Evolutionary conservation across 2,888 invertebrate species (phyloP).

Genomic region (Hemithea aestivaria): DNA sequence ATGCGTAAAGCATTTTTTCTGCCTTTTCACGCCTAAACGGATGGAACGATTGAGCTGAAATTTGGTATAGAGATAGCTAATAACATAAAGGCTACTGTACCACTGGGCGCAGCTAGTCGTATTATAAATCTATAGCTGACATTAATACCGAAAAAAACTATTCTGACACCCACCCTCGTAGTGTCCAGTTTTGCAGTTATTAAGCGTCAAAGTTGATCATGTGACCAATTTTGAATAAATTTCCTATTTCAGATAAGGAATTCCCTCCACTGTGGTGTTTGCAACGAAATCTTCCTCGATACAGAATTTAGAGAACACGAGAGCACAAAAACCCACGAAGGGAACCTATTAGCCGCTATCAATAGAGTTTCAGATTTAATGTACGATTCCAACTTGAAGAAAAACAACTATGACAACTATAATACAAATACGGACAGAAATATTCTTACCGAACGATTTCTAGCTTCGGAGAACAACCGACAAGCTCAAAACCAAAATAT

Average conservation of each 20-base stretch:
- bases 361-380: conserved; percentile 20
- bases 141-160: too few species aligned
- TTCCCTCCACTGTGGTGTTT: conserved; percentile 40
- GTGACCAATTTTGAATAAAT: too few species aligned
- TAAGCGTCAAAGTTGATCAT: too few species aligned
- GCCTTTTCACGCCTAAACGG: too few species aligned
- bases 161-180: too few species aligned
- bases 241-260: conserved; percentile 30
- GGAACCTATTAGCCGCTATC: conserved; percentile 12
- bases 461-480: not conserved
- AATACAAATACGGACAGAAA: not conserved
- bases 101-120: too few species aligned
- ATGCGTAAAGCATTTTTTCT: too few species aligned
- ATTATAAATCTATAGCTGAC: too few species aligned
- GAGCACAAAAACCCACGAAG: conserved; percentile 17
- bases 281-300: conserved; percentile 14
- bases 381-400: conserved; percentile 4
- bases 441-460: conserved; percentile 4
- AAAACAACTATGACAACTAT: not conserved
- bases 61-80: too few species aligned
- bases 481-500: not conserved
- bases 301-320: conserved; percentile 10
- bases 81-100: too few species aligned
- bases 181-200: too few species aligned
- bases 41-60: too few species aligned